phyloP scores from a whole-genome alignment of 2,888 invertebrate species.

The Nomada fabriciana region DNA sequence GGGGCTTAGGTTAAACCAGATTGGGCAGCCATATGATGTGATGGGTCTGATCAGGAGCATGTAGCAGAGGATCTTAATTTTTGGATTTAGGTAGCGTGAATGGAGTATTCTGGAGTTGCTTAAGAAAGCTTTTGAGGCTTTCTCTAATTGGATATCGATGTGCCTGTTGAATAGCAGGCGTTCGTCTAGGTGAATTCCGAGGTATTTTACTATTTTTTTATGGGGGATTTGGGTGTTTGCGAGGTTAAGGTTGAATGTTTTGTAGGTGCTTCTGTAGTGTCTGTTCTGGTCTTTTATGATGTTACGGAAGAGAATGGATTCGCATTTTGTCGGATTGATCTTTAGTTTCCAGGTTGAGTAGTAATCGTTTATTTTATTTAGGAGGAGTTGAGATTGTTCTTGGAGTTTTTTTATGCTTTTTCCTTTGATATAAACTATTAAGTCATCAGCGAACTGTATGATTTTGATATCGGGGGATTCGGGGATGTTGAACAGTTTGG shows the following conservation, averaged over 20 bases:
- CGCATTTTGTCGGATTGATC: not conserved
- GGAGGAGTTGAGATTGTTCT: not conserved
- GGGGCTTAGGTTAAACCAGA: not conserved
- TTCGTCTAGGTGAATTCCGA: not conserved
- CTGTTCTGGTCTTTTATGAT: not conserved
- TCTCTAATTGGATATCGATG: not conserved
- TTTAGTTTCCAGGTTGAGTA: not conserved
- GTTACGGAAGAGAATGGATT: slow-evolving; percentile 1
- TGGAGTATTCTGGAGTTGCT: not conserved
- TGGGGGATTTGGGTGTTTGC: not conserved
- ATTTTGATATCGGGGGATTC: no score
- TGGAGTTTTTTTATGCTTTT: not conserved
- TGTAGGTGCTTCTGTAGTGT: not conserved
- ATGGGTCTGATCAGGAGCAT: not conserved
- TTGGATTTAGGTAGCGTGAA: not conserved
- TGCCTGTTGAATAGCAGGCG: not conserved
- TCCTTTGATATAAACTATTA: not conserved
- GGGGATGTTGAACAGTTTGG: no score
- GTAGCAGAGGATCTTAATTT: not conserved
- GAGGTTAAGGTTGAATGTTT: not conserved
- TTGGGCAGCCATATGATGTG: not conserved
- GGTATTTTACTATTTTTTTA: not conserved
- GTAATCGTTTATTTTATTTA: not conserved
- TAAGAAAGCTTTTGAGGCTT: not conserved
- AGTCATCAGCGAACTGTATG: no score